Percentiles rank a stretch among this genome's conserved stretches.
Evolutionary conservation across 1,140 invertebrate species (phyloP).

Genomic region (Conopomorpha cramerella): DNA sequence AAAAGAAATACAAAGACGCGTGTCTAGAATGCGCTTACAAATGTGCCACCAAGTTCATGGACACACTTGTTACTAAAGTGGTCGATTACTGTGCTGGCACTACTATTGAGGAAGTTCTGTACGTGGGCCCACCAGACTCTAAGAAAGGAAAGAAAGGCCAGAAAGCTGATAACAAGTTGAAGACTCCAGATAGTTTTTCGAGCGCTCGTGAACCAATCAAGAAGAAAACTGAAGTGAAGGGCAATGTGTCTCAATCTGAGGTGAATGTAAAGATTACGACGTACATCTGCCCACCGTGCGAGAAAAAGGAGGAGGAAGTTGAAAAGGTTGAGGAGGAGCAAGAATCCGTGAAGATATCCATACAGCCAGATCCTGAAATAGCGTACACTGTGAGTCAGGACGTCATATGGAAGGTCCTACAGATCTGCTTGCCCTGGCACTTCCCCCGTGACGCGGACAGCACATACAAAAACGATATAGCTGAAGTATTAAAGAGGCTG

Average conservation of each 20-base stretch:
- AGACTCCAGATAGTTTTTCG: slow-evolving; percentile 19
- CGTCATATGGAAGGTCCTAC: slow-evolving; percentile 39
- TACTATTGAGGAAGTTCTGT: slow-evolving; percentile 27
- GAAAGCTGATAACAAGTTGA: slow-evolving; percentile 15
- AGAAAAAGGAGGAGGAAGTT: slow-evolving; percentile 16
- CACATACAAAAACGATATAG: slow-evolving; percentile 19
- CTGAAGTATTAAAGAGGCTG: slow-evolving; percentile 20
- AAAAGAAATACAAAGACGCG: slow-evolving; percentile 34
- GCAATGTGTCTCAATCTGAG: slow-evolving; percentile 19
- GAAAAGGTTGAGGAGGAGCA: slow-evolving; percentile 20
- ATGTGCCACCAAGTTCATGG: slow-evolving; percentile 27
- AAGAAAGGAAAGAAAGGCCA: slow-evolving; percentile 34
- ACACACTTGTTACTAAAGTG: slow-evolving; percentile 29
- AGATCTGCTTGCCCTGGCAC: slow-evolving; percentile 44
- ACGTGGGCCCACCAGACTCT: slow-evolving; percentile 14
- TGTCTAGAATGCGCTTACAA: slow-evolving; percentile 30
- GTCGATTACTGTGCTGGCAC: slow-evolving; percentile 34
- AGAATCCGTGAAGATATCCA: slow-evolving; percentile 20
- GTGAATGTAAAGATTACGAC: slow-evolving; percentile 24
- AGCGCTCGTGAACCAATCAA: slow-evolving; percentile 23
- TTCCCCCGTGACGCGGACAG: slow-evolving; percentile 28
- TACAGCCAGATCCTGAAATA: slow-evolving; percentile 22
- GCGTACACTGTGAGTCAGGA: slow-evolving; percentile 30
- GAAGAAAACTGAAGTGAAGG: slow-evolving; percentile 12
- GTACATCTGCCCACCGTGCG: slow-evolving; percentile 31